Evolutionary conservation across 1,140 invertebrate species (phyloP).

Genomic region (Leptinotarsa lineolata): DNA sequence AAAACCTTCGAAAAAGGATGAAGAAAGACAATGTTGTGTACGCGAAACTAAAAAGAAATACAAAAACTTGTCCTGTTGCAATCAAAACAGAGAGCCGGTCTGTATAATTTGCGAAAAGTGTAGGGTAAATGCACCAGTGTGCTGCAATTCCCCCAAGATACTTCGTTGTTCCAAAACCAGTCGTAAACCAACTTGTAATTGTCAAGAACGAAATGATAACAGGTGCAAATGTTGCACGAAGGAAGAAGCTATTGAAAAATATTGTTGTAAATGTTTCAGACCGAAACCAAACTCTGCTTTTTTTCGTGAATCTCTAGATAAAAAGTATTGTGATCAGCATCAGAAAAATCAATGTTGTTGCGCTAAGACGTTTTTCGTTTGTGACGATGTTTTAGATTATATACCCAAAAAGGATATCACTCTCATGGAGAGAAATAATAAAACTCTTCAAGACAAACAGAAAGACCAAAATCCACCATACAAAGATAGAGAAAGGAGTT

Average conservation of each 20-base stretch:
- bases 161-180: background rate
- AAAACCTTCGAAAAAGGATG: background rate
- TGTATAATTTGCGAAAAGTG: constrained; percentile 15
- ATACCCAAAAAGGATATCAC: constrained; percentile 17
- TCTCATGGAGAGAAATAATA: background rate
- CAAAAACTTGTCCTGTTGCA: background rate
- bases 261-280: constrained; percentile 15
- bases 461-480: background rate
- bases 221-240: constrained; percentile 1
- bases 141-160: background rate
- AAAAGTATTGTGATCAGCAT: background rate
- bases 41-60: constrained; percentile 10
- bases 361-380: background rate
- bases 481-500: constrained; percentile 9
- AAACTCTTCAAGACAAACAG: background rate
- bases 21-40: constrained; percentile 1
- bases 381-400: constrained; percentile 22
- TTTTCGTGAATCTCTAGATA: constrained; percentile 5
- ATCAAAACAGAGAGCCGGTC: background rate
- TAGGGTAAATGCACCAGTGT: background rate
- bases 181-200: constrained; percentile 3
- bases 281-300: constrained; percentile 3
- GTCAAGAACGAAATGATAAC: background rate
- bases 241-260: background rate
- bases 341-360: background rate